A percentile compares a stretch with the other conserved stretches of the same genome.
Conservation (phyloP, 2,113 vertebrate genomes). For the Mungos mungo region DNA sequence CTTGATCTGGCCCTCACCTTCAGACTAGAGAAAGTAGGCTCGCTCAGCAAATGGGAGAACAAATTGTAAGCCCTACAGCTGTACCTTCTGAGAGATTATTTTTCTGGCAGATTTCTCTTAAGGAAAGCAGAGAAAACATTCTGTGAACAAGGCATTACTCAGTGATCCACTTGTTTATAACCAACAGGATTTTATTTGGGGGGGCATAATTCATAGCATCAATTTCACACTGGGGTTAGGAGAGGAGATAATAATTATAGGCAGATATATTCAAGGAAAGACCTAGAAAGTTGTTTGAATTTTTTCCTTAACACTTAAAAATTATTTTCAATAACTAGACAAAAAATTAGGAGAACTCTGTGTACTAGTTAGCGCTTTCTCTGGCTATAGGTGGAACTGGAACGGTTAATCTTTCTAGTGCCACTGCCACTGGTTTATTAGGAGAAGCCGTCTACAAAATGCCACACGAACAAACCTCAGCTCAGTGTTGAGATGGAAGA, state of each 20-base stretch:
- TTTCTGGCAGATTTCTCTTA: background rate
- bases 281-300: background rate
- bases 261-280: background rate
- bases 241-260: background rate
- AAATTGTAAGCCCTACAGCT: background rate
- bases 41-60: background rate
- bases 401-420: background rate
- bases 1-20: background rate
- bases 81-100: background rate
- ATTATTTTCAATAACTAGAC: background rate
- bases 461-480: background rate
- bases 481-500: background rate
- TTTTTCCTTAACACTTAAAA: background rate
- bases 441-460: background rate
- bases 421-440: background rate
- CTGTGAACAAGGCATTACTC: background rate
- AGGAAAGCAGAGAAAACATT: conserved; percentile 7
- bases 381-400: background rate
- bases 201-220: background rate
- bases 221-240: background rate
- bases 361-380: background rate
- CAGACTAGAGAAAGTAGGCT: background rate
- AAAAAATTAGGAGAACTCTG: background rate
- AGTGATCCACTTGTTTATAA: background rate
- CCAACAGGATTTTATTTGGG: background rate